Conservation (phyloP, 2,888 invertebrate genomes). For the Lottia gigantea region DNA sequence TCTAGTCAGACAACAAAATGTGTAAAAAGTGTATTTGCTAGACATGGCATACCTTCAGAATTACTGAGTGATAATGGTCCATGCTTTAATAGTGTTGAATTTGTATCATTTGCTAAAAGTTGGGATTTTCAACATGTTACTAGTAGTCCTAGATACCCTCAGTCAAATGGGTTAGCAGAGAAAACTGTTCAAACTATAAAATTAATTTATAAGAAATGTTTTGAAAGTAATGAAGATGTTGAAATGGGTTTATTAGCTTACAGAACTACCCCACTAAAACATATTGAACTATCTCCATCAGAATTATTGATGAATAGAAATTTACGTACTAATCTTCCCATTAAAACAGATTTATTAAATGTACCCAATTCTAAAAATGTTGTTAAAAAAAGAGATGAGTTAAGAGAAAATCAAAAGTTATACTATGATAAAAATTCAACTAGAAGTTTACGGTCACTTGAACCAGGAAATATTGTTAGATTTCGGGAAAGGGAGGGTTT, state of each 20-base stretch:
- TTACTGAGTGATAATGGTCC: slow-evolving; percentile 35
- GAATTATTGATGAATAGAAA: slow-evolving; percentile 27
- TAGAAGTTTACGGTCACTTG: slow-evolving; percentile 22
- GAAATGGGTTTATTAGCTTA: slow-evolving; percentile 24
- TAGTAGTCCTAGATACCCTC: slow-evolving; percentile 30
- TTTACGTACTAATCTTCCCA: slow-evolving; percentile 18
- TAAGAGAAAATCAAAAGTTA: slow-evolving; percentile 30
- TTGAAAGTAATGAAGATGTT: slow-evolving; percentile 13
- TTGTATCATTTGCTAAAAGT: slow-evolving; percentile 26
- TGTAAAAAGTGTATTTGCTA: slow-evolving; percentile 26
- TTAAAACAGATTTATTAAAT: neutral
- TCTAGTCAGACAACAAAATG: slow-evolving; percentile 11
- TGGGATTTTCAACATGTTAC: slow-evolving; percentile 36
- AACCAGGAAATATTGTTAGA: slow-evolving; percentile 22
- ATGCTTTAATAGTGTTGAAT: slow-evolving; percentile 23
- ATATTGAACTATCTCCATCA: slow-evolving; percentile 24
- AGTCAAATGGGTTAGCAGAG: slow-evolving; percentile 40
- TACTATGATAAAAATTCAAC: slow-evolving; percentile 28
- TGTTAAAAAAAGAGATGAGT: slow-evolving; percentile 17
- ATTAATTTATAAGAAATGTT: slow-evolving; percentile 26
- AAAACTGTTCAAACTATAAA: slow-evolving; percentile 36
- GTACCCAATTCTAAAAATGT: slow-evolving; percentile 19
- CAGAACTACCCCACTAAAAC: slow-evolving; percentile 27
- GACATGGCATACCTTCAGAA: slow-evolving; percentile 27
- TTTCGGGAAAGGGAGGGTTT: too few relatives aligned